phyloP scores from a whole-genome alignment of 2,113 vertebrate species.

The Proteles cristata region DNA sequence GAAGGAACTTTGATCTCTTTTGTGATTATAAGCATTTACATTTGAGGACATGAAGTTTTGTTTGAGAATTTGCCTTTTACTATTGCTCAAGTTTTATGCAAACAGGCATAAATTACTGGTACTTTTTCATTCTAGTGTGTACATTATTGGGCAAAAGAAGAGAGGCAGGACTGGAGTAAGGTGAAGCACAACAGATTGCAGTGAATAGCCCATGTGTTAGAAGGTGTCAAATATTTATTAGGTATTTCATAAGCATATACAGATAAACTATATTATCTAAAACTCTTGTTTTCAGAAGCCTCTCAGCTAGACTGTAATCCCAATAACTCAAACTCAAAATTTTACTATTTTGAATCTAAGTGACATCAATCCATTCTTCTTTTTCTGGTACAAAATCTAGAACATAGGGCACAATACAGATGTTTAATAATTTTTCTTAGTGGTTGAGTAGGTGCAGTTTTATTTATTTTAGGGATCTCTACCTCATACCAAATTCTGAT shows the following conservation, averaged over 20 bases:
- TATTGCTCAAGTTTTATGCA: not conserved
- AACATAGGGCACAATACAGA: not conserved
- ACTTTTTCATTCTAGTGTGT: not conserved
- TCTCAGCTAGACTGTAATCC: not conserved
- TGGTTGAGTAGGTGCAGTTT: not conserved
- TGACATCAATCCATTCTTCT: not conserved
- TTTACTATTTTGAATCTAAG: not conserved
- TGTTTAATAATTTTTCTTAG: not conserved
- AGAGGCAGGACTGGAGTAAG: not conserved
- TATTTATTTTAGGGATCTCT: not conserved
- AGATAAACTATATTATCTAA: not conserved
- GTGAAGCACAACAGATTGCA: not conserved
- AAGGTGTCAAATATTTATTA: not conserved
- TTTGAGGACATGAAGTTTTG: not conserved
- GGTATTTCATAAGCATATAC: not conserved
- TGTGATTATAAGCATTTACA: not conserved
- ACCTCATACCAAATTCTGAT: not conserved
- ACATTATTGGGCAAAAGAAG: not conserved
- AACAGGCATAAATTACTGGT: not conserved
- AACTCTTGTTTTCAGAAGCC: not conserved
- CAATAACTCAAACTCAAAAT: not conserved
- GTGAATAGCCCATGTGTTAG: not conserved
- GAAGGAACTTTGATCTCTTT: not conserved
- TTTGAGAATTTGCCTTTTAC: not conserved
- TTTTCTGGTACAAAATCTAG: not conserved